Conservation (phyloP, 2,113 vertebrate genomes). For the Petrocephalus zakoni region DNA sequence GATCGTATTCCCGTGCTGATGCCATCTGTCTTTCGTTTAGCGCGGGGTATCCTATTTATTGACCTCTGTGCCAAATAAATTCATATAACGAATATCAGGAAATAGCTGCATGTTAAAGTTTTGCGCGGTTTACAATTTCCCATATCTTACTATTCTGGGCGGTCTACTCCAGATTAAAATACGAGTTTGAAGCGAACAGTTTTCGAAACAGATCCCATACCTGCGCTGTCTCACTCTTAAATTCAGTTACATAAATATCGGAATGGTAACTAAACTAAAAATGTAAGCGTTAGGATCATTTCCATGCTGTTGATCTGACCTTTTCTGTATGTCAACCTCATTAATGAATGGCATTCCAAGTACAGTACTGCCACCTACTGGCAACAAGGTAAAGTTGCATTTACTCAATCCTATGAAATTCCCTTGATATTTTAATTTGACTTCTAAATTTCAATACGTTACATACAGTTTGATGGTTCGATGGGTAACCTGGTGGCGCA, state of each 20-base stretch:
- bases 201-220: not conserved
- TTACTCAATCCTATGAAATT: not conserved
- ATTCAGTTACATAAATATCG: not conserved
- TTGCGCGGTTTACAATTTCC: not conserved
- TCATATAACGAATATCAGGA: not conserved
- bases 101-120: not conserved
- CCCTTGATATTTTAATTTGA: not conserved
- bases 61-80: not conserved
- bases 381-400: not conserved
- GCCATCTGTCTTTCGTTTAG: not conserved
- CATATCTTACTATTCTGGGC: not conserved
- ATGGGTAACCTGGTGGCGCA: not conserved
- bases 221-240: not conserved
- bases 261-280: not conserved
- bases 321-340: not conserved
- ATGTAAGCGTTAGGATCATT: not conserved
- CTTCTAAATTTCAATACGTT: not conserved
- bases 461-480: not conserved
- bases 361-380: slow-evolving; percentile 22
- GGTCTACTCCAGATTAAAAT: not conserved
- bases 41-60: not conserved
- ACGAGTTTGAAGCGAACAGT: not conserved
- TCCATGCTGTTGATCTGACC: not conserved
- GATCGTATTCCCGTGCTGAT: not conserved
- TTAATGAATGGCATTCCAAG: slow-evolving; percentile 1